Conservation (phyloP, 2,888 invertebrate species). For the Lamellibrachia satsuma region DNA sequence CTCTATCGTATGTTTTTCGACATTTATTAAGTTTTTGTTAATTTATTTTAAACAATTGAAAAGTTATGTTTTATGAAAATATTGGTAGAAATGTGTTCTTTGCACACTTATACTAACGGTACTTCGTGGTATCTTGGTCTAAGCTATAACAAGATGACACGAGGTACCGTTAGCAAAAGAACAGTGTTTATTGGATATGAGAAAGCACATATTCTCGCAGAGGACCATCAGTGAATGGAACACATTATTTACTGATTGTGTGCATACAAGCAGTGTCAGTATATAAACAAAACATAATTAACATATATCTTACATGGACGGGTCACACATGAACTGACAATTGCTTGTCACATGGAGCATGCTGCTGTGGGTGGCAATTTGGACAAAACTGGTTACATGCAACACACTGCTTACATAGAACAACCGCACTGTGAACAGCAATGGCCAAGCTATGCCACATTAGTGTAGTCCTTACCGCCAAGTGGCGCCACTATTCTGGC, state of each 20-base stretch:
- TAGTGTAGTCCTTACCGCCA: neutral
- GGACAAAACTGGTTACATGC: neutral
- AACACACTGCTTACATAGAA: too few relatives aligned
- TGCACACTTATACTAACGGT: too few relatives aligned
- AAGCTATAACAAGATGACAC: too few relatives aligned
- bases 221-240: neutral
- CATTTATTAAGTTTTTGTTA: too few relatives aligned
- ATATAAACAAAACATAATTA: neutral
- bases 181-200: neutral
- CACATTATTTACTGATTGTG: neutral
- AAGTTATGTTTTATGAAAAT: too few relatives aligned
- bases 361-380: neutral
- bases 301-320: neutral
- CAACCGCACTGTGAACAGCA: too few relatives aligned
- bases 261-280: neutral
- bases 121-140: too few relatives aligned
- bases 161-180: too few relatives aligned
- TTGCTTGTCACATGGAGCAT: neutral
- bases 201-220: neutral
- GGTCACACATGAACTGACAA: neutral
- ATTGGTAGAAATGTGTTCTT: too few relatives aligned
- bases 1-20: neutral
- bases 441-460: too few relatives aligned
- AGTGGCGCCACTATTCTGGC: neutral
- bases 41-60: too few relatives aligned